Conservation (phyloP, 1,140 invertebrate genomes). For the Rhopalosiphum padi region DNA sequence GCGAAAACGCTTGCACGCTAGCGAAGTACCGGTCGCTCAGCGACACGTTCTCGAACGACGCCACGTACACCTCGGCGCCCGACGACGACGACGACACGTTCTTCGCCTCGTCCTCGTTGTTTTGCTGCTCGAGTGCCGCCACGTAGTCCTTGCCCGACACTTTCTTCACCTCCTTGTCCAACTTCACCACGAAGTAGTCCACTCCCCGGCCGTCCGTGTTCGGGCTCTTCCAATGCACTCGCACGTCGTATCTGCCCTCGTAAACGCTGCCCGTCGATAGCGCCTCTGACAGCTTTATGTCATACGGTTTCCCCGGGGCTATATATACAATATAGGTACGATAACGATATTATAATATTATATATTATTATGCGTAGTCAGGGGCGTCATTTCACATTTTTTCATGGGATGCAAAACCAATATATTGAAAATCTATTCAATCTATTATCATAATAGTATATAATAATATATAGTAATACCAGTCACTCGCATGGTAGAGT, state of each 20-base stretch:
- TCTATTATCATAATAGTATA: too few relatives aligned
- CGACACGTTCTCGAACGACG: neutral
- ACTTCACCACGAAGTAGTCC: neutral
- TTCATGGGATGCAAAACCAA: too few relatives aligned
- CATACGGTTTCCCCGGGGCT: neutral
- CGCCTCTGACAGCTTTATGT: neutral
- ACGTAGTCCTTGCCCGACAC: neutral
- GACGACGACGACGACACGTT: neutral
- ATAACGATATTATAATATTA: too few relatives aligned
- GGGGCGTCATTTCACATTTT: too few relatives aligned
- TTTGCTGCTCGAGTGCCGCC: neutral
- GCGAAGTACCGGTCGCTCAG: neutral
- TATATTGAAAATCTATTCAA: too few relatives aligned
- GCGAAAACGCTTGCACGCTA: constrained; percentile 22
- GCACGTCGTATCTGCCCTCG: neutral
- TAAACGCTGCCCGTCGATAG: neutral
- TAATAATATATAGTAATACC: too few relatives aligned
- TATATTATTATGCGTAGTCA: too few relatives aligned
- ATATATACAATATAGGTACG: too few relatives aligned
- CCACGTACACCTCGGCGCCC: neutral
- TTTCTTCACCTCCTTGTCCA: neutral
- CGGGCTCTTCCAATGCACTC: neutral
- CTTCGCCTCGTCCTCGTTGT: too few relatives aligned
- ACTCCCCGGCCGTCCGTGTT: neutral
- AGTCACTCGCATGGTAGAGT: too few relatives aligned